Evolutionary conservation across 92 coral and sea anemone species (phyloP).

Genomic region (Umimayanthus chanpuru): DNA sequence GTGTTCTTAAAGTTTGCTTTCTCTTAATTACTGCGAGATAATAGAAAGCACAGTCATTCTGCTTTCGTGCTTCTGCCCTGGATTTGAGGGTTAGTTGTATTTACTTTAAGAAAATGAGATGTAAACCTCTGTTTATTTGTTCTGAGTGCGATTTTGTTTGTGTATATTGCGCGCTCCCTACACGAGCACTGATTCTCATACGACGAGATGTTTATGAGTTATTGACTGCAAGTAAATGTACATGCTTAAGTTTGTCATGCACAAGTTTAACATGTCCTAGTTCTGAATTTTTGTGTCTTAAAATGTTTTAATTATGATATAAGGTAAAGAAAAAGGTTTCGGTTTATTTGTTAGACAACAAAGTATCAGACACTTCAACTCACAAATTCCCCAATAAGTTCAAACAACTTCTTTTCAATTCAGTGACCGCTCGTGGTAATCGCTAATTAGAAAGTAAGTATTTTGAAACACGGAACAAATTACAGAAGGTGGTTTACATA

Average conservation of each 20-base stretch:
- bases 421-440: background rate
- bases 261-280: background rate
- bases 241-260: background rate
- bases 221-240: background rate
- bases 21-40: slow-evolving; percentile 36
- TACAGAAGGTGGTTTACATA: background rate
- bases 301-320: background rate
- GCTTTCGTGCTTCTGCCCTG: background rate
- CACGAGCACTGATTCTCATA: background rate
- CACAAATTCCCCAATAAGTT: background rate
- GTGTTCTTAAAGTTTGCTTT: slow-evolving; percentile 36
- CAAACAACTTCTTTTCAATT: background rate
- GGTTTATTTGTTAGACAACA: background rate
- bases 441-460: background rate
- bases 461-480: background rate
- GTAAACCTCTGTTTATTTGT: background rate
- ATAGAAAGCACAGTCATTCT: slow-evolving; percentile 23
- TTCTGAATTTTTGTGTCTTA: background rate
- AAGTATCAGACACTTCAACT: background rate
- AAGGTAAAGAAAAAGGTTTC: background rate
- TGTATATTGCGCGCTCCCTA: background rate
- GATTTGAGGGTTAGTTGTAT: background rate
- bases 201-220: background rate
- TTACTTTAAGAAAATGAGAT: background rate
- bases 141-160: background rate